Conservation (phyloP, 2,797 vertebrate species). For the Euthynnus affinis region DNA sequence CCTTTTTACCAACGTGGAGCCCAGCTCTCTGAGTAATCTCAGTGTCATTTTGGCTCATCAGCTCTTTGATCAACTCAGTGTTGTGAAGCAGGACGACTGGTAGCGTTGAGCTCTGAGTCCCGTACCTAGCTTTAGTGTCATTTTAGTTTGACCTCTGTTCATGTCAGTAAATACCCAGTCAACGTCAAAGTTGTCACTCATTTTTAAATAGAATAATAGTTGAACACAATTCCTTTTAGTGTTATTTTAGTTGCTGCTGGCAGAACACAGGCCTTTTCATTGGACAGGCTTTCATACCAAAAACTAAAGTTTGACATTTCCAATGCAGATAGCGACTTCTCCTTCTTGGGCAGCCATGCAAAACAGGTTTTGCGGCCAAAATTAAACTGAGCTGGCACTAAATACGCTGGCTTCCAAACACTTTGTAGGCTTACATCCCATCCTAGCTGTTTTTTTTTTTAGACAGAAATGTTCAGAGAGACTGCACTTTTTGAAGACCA, state of each 20-base stretch:
- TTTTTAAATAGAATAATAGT: too few species aligned
- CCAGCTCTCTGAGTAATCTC: slow-evolving; percentile 36
- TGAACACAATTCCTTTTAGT: too few species aligned
- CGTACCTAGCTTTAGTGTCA: background rate
- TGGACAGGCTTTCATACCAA: too few species aligned
- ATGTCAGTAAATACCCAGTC: too few species aligned
- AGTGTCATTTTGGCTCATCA: slow-evolving; percentile 43
- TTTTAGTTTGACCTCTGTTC: background rate
- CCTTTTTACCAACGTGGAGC: slow-evolving; percentile 40
- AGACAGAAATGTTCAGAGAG: too few species aligned
- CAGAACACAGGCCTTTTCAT: background rate
- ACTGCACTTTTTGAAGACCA: too few species aligned
- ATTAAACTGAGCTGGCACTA: background rate
- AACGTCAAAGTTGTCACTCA: background rate
- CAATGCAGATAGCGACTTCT: too few species aligned
- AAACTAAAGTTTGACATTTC: too few species aligned
- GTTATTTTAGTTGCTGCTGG: background rate
- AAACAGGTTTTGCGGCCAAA: background rate
- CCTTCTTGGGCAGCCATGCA: too few species aligned
- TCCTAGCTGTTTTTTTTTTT: too few species aligned
- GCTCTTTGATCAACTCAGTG: slow-evolving; percentile 64
- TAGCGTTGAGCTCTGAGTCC: slow-evolving; percentile 14
- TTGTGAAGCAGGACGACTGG: background rate
- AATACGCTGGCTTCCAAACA: too few species aligned
- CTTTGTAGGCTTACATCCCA: too few species aligned